Evolutionary conservation across 2,888 invertebrate species (phyloP).

Genomic region (Latheticus oryzae): DNA sequence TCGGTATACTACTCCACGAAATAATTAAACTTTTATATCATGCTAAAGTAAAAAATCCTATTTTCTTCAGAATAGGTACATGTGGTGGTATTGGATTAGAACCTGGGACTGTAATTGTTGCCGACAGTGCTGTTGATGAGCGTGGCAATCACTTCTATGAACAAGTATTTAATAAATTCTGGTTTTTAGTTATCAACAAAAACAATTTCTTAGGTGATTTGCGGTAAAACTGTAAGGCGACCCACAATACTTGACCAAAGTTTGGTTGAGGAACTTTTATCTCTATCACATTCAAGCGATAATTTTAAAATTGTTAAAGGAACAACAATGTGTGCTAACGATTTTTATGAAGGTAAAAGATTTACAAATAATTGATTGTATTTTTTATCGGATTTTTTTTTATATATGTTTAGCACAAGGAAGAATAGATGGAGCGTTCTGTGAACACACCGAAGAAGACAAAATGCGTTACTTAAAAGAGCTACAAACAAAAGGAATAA

Average conservation of each 20-base stretch:
- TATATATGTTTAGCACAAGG: constrained; percentile 81
- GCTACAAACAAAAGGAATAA: constrained; percentile 81
- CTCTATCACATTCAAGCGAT: constrained; percentile 79
- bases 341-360: constrained; percentile 91
- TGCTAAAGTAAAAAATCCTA: constrained; percentile 86
- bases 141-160: constrained; percentile 84
- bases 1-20: constrained; percentile 95
- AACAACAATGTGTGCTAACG: constrained; percentile 95
- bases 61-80: constrained; percentile 93
- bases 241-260: constrained; percentile 87
- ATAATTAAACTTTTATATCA: constrained; percentile 96
- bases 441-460: constrained; percentile 89
- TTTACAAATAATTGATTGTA: too few species aligned
- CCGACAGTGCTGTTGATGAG: constrained; percentile 92
- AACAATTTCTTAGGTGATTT: constrained; percentile 74
- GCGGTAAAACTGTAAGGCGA: constrained; percentile 84
- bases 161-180: constrained; percentile 72
- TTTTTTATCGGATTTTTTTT: not conserved
- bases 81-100: constrained; percentile 94
- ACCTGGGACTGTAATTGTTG: constrained; percentile 93
- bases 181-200: not conserved
- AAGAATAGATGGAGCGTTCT: constrained; percentile 95
- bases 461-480: constrained; percentile 88
- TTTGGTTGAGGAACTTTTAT: constrained; percentile 83
- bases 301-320: constrained; percentile 90